Evolutionary conservation across 2,888 invertebrate species (phyloP).

Genomic region (Amiota mariae): DNA sequence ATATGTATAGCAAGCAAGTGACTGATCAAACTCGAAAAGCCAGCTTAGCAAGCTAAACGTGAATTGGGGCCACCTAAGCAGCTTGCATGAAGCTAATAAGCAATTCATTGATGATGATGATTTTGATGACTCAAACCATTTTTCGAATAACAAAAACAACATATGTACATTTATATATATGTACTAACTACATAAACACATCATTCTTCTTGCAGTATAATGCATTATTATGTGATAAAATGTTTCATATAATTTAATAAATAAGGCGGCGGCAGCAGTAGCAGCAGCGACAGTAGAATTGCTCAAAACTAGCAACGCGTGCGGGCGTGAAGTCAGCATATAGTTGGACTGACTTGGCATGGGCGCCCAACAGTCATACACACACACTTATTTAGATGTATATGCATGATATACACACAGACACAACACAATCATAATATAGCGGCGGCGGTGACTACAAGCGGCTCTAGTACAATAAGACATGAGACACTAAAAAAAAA

Average conservation of each 20-base stretch:
- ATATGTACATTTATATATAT: not conserved
- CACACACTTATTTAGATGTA: slow-evolving; percentile 13
- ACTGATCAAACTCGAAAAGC: not conserved
- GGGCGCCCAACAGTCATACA: slow-evolving; percentile 13
- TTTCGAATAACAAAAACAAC: slow-evolving; percentile 17
- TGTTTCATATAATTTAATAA: slow-evolving; percentile 51
- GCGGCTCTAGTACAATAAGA: not conserved
- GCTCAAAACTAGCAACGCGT: slow-evolving; percentile 20
- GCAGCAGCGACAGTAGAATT: not conserved
- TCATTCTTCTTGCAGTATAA: slow-evolving; percentile 29
- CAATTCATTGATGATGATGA: slow-evolving; percentile 7
- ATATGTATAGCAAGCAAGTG: too few species aligned
- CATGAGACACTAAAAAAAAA: slow-evolving; percentile 40
- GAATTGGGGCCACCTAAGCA: slow-evolving; percentile 18
- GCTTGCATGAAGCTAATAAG: not conserved
- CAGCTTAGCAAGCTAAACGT: slow-evolving; percentile 18
- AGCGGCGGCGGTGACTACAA: slow-evolving; percentile 20
- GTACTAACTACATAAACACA: not conserved
- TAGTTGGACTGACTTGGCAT: slow-evolving; percentile 4
- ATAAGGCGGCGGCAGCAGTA: slow-evolving; percentile 28
- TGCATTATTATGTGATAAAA: slow-evolving; percentile 56
- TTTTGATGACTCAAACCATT: slow-evolving; percentile 54
- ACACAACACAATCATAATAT: not conserved
- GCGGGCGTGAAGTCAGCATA: slow-evolving; percentile 13
- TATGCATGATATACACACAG: not conserved